Base-by-base conservation (phyloP, 2,797 vertebrate species). In the Notamacropus eugenii region DNA sequence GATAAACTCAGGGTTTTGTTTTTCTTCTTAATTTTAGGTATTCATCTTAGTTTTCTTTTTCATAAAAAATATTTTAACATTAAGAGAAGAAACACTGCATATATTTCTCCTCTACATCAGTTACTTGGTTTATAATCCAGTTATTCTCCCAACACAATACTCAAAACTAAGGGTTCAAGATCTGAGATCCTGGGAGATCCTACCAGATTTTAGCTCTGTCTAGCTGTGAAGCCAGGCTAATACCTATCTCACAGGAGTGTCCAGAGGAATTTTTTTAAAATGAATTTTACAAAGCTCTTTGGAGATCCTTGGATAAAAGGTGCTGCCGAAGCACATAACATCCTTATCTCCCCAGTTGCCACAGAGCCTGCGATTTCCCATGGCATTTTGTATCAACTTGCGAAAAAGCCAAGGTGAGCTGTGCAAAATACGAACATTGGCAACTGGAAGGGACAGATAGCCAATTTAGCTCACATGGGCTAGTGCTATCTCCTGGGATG, bases 251-350 rank as follows among this genome's bases (percentile, higher is more conserved):
- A 93, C 11, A 10, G 93, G 82, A 74, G 74, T 97, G 97, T 95
- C 93, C 94, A 93, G 95, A 94, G 96, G 97, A 55, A 98, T 98
- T 98, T 97, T 97, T 59, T 98, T 90, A 59, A 97, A 96, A 96
- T 93, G 97, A 96, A 97, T 97, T 98, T 97, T 97, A 96, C 95
- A 97, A 96, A 97, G 91, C 97, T 97, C 95, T 97, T 98, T 97
- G 96, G 98, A 98, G 97, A 98, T 98, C 62, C 56, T 97, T 94
- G 94, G 97, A 98, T 98, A 97, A 98, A 98, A 96, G 93, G 46
- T 62, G 90, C 87, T 97, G 93, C 94, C 0, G 28, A 97, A 95
- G 90, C 97, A 95, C 92, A 93, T 34, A 82, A 67, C 92, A 92
- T 96, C 97, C 97, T 97, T 97, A 98, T 97, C 97, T 97, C 95